These are phyloP conservation scores for Hycleus cichorii DNA, from an alignment of 1,140 invertebrate genomes.

Conservation along the genomic window DNA sequence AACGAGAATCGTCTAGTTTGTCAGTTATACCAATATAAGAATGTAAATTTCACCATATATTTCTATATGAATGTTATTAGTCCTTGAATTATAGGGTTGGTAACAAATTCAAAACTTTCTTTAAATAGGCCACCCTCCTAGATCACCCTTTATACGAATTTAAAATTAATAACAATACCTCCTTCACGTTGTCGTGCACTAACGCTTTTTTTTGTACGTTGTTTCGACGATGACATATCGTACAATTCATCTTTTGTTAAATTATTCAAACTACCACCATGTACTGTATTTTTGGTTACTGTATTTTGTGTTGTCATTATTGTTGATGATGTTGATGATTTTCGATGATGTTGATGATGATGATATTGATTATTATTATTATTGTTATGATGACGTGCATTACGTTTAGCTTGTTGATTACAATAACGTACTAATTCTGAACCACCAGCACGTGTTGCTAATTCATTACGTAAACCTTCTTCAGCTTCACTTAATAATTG, in stretches of 20 bases:
- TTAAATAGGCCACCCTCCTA: no score
- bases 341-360: slow-evolving; percentile 35
- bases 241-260: slow-evolving; percentile 42
- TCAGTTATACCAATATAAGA: no score
- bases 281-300: slow-evolving; percentile 47
- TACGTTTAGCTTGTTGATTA: slow-evolving; percentile 32
- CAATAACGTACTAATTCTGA: slow-evolving; percentile 36
- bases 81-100: no score
- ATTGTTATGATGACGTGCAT: neutral
- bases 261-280: slow-evolving; percentile 53
- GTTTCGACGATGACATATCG: slow-evolving; percentile 12
- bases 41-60: no score
- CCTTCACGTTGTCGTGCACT: slow-evolving; percentile 60
- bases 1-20: no score
- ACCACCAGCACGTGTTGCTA: slow-evolving; percentile 36
- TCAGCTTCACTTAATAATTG: slow-evolving; percentile 47
- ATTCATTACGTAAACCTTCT: slow-evolving; percentile 45
- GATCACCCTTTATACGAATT: no score
- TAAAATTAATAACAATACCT: slow-evolving; percentile 39
- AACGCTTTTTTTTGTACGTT: slow-evolving; percentile 26
- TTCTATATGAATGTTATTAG: no score
- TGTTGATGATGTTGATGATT: slow-evolving; percentile 45
- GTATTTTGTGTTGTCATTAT: slow-evolving; percentile 44
- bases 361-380: no score
- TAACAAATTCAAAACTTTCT: no score